Percentiles rank a stretch among this genome's conserved stretches.
These are phyloP conservation scores for Progne subis DNA, from an alignment of 2,113 vertebrate species.

Conservation along the genomic window DNA sequence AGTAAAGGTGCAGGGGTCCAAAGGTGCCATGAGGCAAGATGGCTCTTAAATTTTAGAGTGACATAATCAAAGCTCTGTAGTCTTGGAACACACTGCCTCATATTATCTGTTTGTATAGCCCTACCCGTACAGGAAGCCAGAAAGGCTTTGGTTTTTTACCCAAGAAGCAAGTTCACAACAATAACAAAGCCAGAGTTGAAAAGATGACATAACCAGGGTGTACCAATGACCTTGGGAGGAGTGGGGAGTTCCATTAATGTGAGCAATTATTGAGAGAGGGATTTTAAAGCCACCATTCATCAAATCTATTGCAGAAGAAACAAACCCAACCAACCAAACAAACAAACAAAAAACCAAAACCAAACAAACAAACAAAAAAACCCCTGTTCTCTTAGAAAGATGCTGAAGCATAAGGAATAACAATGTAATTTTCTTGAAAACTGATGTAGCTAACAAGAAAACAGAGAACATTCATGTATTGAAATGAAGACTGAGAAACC, in stretches of 20 bases:
- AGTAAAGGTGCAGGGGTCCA: slow-evolving; percentile 17
- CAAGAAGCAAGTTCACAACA: background rate
- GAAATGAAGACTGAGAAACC: background rate
- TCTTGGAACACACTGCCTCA: background rate
- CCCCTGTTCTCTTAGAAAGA: background rate
- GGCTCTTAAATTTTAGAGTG: slow-evolving; percentile 2
- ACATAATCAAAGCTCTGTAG: background rate
- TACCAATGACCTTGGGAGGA: background rate
- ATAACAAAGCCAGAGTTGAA: background rate
- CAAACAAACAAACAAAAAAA: too few relatives aligned
- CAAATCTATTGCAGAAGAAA: background rate
- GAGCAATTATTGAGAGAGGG: background rate
- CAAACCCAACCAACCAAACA: background rate
- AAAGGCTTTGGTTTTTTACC: background rate
- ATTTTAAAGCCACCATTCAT: background rate
- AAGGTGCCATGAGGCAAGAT: background rate
- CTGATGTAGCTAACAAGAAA: background rate
- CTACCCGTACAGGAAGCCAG: background rate
- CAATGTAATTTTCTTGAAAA: background rate
- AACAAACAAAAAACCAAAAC: too few relatives aligned
- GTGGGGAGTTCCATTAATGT: background rate
- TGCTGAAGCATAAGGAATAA: background rate
- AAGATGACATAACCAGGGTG: background rate
- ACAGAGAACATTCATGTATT: background rate
- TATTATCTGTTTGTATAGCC: background rate